Conservation (phyloP, 2,797 vertebrate species). For the Ispidina lecontei region DNA sequence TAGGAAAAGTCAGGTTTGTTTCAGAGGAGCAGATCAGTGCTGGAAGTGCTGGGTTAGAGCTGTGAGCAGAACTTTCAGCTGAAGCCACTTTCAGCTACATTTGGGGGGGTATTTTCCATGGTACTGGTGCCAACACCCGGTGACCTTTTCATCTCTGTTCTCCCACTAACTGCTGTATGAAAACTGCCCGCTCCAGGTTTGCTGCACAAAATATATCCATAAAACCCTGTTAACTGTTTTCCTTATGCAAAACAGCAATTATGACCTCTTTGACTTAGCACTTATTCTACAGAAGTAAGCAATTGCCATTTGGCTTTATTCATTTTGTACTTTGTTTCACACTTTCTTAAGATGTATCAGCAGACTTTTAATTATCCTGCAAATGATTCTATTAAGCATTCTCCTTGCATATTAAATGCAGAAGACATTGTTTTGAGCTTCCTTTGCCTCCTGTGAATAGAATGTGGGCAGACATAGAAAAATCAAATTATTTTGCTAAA, state of each 20-base stretch:
- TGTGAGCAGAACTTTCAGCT: background rate
- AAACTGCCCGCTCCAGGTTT: slow-evolving; percentile 59
- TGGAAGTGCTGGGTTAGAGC: background rate
- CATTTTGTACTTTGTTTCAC: slow-evolving; percentile 73
- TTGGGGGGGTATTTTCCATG: slow-evolving; percentile 8
- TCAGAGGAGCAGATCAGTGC: background rate
- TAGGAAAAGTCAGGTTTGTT: background rate
- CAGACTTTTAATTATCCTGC: slow-evolving; percentile 77
- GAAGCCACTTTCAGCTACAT: background rate
- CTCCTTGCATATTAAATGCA: slow-evolving; percentile 77
- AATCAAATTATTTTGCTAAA: slow-evolving; percentile 78
- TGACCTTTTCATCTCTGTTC: slow-evolving; percentile 45
- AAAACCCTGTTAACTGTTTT: slow-evolving; percentile 72
- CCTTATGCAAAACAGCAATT: slow-evolving; percentile 68
- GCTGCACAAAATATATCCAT: slow-evolving; percentile 64
- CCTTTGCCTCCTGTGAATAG: slow-evolving; percentile 67
- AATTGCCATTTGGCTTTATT: slow-evolving; percentile 66
- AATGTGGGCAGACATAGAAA: slow-evolving; percentile 74
- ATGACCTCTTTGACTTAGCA: slow-evolving; percentile 75
- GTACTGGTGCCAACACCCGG: background rate
- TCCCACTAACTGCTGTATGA: slow-evolving; percentile 34
- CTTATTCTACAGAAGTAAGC: slow-evolving; percentile 75
- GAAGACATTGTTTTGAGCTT: slow-evolving; percentile 75
- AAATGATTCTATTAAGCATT: slow-evolving; percentile 75
- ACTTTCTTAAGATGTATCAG: slow-evolving; percentile 73